A percentile compares a stretch with the other conserved stretches of the same genome.
Conservation (phyloP, 2,888 invertebrate species). For the Platerodrilus igneus region DNA sequence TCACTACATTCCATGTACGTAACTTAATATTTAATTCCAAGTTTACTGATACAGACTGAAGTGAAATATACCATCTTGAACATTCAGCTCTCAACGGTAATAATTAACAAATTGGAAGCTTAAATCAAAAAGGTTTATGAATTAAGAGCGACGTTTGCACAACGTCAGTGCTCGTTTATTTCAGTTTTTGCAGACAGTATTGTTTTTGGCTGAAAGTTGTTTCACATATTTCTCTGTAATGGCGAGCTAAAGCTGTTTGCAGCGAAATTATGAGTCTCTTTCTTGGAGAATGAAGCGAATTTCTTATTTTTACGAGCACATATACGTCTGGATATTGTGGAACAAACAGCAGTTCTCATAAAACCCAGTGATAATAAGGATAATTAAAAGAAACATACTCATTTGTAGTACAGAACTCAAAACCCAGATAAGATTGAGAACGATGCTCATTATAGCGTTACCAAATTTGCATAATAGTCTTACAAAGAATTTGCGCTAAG, state of each 20-base stretch:
- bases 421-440: neutral
- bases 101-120: too few relatives aligned
- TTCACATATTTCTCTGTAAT: constrained; percentile 28
- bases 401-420: neutral
- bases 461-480: constrained; percentile 14
- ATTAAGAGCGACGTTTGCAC: too few relatives aligned
- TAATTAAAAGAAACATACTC: neutral
- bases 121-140: too few relatives aligned
- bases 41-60: too few relatives aligned
- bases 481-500: constrained; percentile 15
- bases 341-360: neutral
- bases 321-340: neutral
- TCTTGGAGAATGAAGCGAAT: constrained; percentile 13
- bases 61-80: too few relatives aligned
- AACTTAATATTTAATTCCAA: too few relatives aligned
- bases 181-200: constrained; percentile 33
- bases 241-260: constrained; percentile 23
- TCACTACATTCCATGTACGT: too few relatives aligned
- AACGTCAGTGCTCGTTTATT: constrained; percentile 32
- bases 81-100: too few relatives aligned
- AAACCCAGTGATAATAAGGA: neutral
- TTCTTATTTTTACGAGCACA: constrained; percentile 16
- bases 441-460: constrained; percentile 5
- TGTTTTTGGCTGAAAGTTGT: constrained; percentile 28
- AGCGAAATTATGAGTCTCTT: constrained; percentile 20